Evolutionary conservation across 2,888 invertebrate genomes (phyloP).

Genomic region (Melipona beecheii): DNA sequence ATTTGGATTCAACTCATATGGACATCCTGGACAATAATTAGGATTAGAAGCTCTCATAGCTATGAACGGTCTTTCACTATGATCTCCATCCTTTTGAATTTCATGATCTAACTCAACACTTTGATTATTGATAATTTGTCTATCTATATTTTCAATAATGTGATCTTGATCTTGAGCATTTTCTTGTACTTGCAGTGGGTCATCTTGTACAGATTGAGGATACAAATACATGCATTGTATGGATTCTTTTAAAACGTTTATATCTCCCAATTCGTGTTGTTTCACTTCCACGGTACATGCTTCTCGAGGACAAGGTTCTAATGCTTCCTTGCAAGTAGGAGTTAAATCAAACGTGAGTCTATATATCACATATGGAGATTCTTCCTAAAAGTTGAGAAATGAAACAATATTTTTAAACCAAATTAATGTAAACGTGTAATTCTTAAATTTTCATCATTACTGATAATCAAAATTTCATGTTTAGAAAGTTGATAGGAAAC

Average conservation of each 20-base stretch:
- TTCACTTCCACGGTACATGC: constrained; percentile 78
- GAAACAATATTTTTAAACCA: background rate
- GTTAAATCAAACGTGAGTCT: constrained; percentile 77
- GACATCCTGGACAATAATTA: constrained; percentile 81
- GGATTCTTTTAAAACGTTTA: constrained; percentile 73
- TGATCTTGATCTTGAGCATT: constrained; percentile 65
- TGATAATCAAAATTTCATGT: background rate
- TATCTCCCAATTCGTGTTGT: constrained; percentile 72
- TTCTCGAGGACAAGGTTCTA: constrained; percentile 76
- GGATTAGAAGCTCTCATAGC: constrained; percentile 75
- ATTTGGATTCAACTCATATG: constrained; percentile 80
- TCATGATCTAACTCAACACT: constrained; percentile 77
- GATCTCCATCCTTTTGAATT: constrained; percentile 74
- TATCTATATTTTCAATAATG: constrained; percentile 70
- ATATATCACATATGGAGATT: constrained; percentile 74
- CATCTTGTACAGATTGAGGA: constrained; percentile 68
- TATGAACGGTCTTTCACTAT: constrained; percentile 78
- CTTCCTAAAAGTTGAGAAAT: constrained; percentile 67
- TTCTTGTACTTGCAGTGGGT: constrained; percentile 57
- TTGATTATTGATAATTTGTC: constrained; percentile 67
- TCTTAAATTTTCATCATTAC: background rate
- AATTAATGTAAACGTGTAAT: background rate
- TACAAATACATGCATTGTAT: constrained; percentile 78
- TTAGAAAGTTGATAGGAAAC: constrained; percentile 1
- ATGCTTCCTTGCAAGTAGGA: constrained; percentile 72